Evolutionary conservation across 2,888 invertebrate genomes (phyloP).

Genomic region (Hirtodrosophila cameraria): DNA sequence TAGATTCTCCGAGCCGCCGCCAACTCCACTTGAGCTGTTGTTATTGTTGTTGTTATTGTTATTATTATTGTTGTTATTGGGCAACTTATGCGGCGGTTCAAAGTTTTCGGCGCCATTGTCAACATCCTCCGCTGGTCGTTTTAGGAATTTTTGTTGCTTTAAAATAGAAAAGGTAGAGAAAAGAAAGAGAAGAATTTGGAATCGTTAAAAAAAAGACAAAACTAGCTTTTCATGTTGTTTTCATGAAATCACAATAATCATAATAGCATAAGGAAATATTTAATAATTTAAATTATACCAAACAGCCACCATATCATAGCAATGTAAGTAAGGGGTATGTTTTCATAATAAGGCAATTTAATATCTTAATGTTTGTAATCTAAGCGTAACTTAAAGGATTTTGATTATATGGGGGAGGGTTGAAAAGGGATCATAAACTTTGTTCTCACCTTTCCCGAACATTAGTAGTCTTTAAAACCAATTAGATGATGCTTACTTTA

Average conservation of each 20-base stretch:
- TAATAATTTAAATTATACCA: too few species aligned
- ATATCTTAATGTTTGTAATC: too few species aligned
- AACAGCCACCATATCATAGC: too few species aligned
- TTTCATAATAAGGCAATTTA: too few species aligned
- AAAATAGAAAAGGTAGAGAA: conserved; percentile 44
- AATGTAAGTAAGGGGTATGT: too few species aligned
- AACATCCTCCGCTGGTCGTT: conserved; percentile 89
- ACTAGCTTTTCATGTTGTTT: background rate
- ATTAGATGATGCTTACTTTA: too few species aligned
- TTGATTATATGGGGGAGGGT: too few species aligned
- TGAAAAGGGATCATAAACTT: too few species aligned
- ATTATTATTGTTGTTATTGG: conserved; percentile 84
- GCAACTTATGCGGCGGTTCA: conserved; percentile 91
- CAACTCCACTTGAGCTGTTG: conserved; percentile 51
- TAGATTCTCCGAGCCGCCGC: conserved; percentile 83
- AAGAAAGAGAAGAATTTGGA: conserved; percentile 3
- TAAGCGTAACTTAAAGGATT: too few species aligned
- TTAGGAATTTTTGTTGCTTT: conserved; percentile 94
- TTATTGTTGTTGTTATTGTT: conserved; percentile 66
- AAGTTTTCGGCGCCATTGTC: conserved; percentile 84
- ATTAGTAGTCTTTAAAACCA: too few species aligned
- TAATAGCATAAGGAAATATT: background rate
- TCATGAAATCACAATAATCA: background rate
- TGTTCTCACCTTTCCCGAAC: too few species aligned
- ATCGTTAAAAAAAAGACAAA: background rate